A percentile compares a stretch with the other conserved stretches of the same genome.
These are phyloP conservation scores for Sternotherus odoratus DNA, from an alignment of 2,797 vertebrate genomes.

Conservation along the genomic window DNA sequence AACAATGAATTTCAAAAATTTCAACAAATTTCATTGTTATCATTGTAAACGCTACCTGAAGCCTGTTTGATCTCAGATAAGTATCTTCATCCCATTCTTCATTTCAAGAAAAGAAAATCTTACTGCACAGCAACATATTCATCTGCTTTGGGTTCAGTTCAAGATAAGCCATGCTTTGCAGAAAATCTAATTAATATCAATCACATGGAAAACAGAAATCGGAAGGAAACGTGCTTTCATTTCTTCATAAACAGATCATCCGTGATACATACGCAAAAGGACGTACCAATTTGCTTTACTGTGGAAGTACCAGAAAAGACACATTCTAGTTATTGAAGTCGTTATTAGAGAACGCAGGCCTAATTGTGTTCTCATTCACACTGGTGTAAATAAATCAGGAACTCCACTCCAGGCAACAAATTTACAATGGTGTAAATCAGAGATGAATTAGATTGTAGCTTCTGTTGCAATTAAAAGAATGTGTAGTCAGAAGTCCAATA, in stretches of 20 bases:
- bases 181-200: conserved; percentile 83
- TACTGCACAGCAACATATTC: conserved; percentile 70
- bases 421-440: neutral
- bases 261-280: conserved; percentile 49
- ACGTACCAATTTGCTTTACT: conserved; percentile 65
- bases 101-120: conserved; percentile 76
- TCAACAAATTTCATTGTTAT: too few relatives aligned
- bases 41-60: conserved; percentile 81
- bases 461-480: neutral
- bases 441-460: neutral
- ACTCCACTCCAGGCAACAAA: neutral
- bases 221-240: conserved; percentile 74
- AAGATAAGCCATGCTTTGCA: conserved; percentile 79
- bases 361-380: neutral
- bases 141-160: conserved; percentile 76
- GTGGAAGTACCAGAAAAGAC: conserved; percentile 50
- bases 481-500: neutral
- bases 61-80: conserved; percentile 80
- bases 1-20: conserved; percentile 82
- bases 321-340: neutral
- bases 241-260: conserved; percentile 79
- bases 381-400: neutral
- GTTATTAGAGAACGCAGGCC: conserved; percentile 18
- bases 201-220: conserved; percentile 77
- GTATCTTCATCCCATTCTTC: conserved; percentile 81